phyloP scores from a whole-genome alignment of 2,888 invertebrate genomes.

The Harpalus rufipes region DNA sequence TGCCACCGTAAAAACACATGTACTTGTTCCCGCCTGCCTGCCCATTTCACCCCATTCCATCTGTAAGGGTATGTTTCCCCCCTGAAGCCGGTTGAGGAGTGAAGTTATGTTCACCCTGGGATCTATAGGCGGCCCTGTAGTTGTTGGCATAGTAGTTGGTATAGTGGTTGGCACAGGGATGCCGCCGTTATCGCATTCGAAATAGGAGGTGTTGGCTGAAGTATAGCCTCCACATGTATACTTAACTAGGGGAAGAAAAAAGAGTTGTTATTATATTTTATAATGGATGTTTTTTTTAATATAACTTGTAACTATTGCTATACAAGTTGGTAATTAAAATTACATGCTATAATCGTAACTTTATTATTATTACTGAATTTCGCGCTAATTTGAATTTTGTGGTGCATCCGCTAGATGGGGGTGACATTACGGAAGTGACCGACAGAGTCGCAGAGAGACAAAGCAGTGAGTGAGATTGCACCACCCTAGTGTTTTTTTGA shows the following conservation, averaged over 20 bases:
- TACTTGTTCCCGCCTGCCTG: conserved; percentile 77
- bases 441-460: too few relatives aligned
- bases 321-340: too few relatives aligned
- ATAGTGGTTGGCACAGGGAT: conserved; percentile 66
- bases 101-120: conserved; percentile 70
- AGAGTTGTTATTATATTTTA: too few relatives aligned
- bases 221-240: conserved; percentile 84
- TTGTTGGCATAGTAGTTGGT: conserved; percentile 71
- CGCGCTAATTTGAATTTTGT: too few relatives aligned
- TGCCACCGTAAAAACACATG: conserved; percentile 83
- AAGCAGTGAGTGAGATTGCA: too few relatives aligned
- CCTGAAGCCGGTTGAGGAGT: neutral
- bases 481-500: too few relatives aligned
- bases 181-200: conserved; percentile 76
- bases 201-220: conserved; percentile 83
- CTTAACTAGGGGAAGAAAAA: conserved; percentile 79
- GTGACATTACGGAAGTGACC: too few relatives aligned
- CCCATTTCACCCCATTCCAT: conserved; percentile 53
- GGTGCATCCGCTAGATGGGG: too few relatives aligned
- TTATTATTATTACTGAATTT: too few relatives aligned
- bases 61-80: neutral
- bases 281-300: too few relatives aligned
- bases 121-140: conserved; percentile 70
- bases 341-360: too few relatives aligned
- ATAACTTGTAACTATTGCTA: too few relatives aligned